phyloP scores from a whole-genome alignment of 2,888 invertebrate species.

The Agrotis clavis region DNA sequence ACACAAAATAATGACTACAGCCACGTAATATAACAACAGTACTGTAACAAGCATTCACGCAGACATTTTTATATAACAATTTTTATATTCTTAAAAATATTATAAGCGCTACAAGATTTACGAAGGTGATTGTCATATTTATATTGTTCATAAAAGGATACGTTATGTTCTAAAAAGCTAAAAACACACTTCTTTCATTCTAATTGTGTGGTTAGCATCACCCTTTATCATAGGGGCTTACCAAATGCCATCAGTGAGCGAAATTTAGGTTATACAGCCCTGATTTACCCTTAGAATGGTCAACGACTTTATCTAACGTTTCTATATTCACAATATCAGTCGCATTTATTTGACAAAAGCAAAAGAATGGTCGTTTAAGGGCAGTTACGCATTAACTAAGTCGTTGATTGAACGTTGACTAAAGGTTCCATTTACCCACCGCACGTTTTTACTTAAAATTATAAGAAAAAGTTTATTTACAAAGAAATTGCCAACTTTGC shows the following conservation, averaged over 20 bases:
- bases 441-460: conserved; percentile 15
- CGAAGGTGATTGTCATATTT: conserved; percentile 57
- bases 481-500: conserved; percentile 35
- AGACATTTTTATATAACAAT: conserved; percentile 46
- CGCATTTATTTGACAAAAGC: conserved; percentile 49
- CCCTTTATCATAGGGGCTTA: conserved; percentile 37
- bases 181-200: conserved; percentile 8
- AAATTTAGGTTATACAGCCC: not conserved
- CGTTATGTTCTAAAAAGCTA: conserved; percentile 35
- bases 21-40: conserved; percentile 49
- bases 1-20: conserved; percentile 40
- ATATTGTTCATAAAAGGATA: conserved; percentile 37
- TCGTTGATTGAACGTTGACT: conserved; percentile 6
- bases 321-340: conserved; percentile 60
- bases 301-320: conserved; percentile 33
- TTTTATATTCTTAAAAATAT: conserved; percentile 47
- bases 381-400: conserved; percentile 3
- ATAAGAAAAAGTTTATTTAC: conserved; percentile 38
- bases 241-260: not conserved
- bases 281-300: not conserved
- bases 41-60: conserved; percentile 55
- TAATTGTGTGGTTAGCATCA: conserved; percentile 6
- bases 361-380: conserved; percentile 35
- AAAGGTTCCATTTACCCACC: not conserved
- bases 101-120: conserved; percentile 60